A percentile compares a stretch with the other conserved stretches of the same genome.
Evolutionary conservation across 2,113 vertebrate species (phyloP).

Genomic region (Oplegnathus fasciatus): DNA sequence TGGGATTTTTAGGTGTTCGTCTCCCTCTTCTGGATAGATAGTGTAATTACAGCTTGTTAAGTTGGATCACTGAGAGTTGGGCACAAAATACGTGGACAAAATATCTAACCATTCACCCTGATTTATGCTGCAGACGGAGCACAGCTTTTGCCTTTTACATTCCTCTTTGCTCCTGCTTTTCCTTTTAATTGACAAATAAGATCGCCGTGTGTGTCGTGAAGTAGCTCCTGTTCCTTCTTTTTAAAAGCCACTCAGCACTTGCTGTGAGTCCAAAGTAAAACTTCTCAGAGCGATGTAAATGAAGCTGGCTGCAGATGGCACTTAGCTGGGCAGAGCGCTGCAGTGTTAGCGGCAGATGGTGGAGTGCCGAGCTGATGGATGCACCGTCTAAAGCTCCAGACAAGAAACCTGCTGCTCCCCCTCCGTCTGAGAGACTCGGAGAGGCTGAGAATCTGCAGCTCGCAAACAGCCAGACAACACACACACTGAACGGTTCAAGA

Average conservation of each 20-base stretch:
- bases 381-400: conserved; percentile 64
- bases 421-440: conserved; percentile 23
- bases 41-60: not conserved
- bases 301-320: conserved; percentile 66
- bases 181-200: not conserved
- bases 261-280: conserved; percentile 39
- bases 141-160: not conserved
- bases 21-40: conserved; percentile 56
- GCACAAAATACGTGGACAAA: not conserved
- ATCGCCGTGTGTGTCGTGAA: not conserved
- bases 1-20: conserved; percentile 35
- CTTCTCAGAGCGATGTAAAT: conserved; percentile 46
- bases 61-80: not conserved
- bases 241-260: not conserved
- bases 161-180: not conserved
- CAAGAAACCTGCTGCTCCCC: conserved; percentile 68
- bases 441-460: conserved; percentile 28
- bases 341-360: conserved; percentile 73
- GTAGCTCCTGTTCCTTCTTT: not conserved
- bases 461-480: conserved; percentile 33
- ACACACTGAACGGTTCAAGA: not conserved
- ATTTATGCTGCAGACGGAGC: not conserved
- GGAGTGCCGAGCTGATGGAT: conserved; percentile 72
- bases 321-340: conserved; percentile 37
- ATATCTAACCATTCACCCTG: not conserved